These are phyloP conservation scores for Psammodynastes pulverulentus DNA, from an alignment of 2,113 vertebrate genomes.

Conservation along the genomic window DNA sequence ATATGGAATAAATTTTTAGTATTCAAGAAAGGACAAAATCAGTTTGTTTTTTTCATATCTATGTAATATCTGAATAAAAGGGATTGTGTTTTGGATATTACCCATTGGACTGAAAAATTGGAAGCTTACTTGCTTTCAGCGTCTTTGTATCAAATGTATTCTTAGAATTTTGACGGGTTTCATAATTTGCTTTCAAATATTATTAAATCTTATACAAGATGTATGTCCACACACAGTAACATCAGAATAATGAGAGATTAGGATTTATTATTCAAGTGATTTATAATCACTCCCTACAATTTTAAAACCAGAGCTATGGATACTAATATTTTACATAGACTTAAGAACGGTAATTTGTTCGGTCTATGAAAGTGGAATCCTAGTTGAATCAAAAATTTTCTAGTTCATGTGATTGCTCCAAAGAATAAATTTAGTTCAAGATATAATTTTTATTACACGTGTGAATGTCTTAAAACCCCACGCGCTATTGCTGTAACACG, in stretches of 20 bases:
- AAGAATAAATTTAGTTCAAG: neutral
- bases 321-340: neutral
- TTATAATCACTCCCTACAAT: neutral
- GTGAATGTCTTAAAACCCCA: conserved; percentile 15
- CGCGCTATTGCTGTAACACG: conserved; percentile 10
- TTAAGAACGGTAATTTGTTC: neutral
- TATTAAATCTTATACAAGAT: neutral
- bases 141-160: neutral
- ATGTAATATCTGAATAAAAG: neutral
- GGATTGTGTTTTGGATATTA: neutral
- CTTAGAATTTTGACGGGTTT: neutral
- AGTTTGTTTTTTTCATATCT: neutral
- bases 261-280: neutral
- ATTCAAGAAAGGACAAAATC: neutral
- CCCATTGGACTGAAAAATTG: neutral
- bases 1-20: neutral
- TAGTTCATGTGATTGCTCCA: neutral
- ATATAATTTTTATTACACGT: conserved; percentile 31
- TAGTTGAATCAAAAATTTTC: neutral
- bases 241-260: neutral
- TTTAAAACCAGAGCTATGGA: neutral
- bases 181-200: neutral
- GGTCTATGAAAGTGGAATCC: neutral
- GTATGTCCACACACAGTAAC: neutral
- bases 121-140: neutral